Evolutionary conservation across 1,140 invertebrate genomes (phyloP).

Genomic region (Anoplophora glabripennis): DNA sequence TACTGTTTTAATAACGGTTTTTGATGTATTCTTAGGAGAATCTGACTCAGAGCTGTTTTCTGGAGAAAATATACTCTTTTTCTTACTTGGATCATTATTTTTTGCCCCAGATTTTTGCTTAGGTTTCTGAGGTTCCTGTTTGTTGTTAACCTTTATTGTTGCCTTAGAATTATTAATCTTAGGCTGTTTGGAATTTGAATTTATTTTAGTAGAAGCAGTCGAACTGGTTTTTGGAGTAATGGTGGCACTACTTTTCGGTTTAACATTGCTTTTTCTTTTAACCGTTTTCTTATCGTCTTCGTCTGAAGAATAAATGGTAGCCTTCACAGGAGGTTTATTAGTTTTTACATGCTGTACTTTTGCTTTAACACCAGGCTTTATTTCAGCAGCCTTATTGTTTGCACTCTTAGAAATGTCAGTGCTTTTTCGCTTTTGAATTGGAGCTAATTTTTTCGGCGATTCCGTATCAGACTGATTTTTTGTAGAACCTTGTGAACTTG

Average conservation of each 20-base stretch:
- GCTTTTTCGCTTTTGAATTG: slow-evolving; percentile 48
- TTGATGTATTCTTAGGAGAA: slow-evolving; percentile 23
- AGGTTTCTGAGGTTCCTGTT: neutral
- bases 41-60: slow-evolving; percentile 74
- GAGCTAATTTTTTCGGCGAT: slow-evolving; percentile 53
- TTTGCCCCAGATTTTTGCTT: slow-evolving; percentile 26
- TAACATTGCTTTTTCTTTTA: slow-evolving; percentile 49
- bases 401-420: slow-evolving; percentile 44
- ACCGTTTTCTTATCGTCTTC: slow-evolving; percentile 51
- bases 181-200: slow-evolving; percentile 17
- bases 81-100: slow-evolving; percentile 59
- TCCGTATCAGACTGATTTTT: slow-evolving; percentile 51
- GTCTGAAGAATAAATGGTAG: slow-evolving; percentile 51
- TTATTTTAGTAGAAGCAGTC: slow-evolving; percentile 48
- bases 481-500: slow-evolving; percentile 49
- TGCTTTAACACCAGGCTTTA: slow-evolving; percentile 27
- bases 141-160: no score
- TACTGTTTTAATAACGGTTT: slow-evolving; percentile 13
- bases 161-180: neutral
- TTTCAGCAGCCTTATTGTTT: slow-evolving; percentile 23
- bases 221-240: slow-evolving; percentile 58
- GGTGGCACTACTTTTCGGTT: slow-evolving; percentile 46
- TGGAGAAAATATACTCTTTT: slow-evolving; percentile 79
- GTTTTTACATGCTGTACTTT: slow-evolving; percentile 49
- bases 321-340: slow-evolving; percentile 41